Percentiles rank a stretch among this genome's conserved stretches.
Conservation (phyloP, 2,113 vertebrate species). For the Heliornis fulica region DNA sequence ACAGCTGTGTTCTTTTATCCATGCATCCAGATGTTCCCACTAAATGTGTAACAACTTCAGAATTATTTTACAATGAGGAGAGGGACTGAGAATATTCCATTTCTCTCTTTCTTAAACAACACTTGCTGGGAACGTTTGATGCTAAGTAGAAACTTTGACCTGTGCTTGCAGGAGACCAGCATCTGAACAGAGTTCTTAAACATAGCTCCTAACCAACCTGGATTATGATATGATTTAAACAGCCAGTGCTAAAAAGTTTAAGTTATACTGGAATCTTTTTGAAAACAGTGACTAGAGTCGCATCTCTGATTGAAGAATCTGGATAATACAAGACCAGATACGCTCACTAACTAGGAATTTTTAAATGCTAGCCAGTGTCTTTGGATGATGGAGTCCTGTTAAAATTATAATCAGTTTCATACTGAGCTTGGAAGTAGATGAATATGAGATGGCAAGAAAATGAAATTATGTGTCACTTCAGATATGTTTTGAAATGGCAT, state of each 20-base stretch:
- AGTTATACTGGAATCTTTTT: background rate
- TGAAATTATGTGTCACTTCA: background rate
- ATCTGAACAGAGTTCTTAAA: background rate
- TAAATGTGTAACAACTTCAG: constrained; percentile 57
- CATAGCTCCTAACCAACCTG: background rate
- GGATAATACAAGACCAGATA: background rate
- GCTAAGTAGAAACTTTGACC: constrained; percentile 16
- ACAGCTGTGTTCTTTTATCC: constrained; percentile 67
- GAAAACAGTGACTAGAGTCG: background rate
- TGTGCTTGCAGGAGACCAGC: background rate
- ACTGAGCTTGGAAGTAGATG: background rate
- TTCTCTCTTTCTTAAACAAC: constrained; percentile 33
- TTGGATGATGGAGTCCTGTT: background rate
- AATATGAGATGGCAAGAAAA: background rate
- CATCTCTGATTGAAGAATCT: background rate
- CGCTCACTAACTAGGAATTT: background rate
- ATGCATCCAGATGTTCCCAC: constrained; percentile 61
- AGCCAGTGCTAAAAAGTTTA: background rate
- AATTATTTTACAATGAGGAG: constrained; percentile 53
- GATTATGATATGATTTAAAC: background rate
- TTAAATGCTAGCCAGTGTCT: background rate
- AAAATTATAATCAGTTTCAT: background rate
- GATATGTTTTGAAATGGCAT: background rate
- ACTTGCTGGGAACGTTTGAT: constrained; percentile 24
- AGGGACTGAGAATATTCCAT: constrained; percentile 16